These are phyloP conservation scores for Prostheceraeus crozeri DNA, from an alignment of 2,888 invertebrate species.

Conservation along the genomic window DNA sequence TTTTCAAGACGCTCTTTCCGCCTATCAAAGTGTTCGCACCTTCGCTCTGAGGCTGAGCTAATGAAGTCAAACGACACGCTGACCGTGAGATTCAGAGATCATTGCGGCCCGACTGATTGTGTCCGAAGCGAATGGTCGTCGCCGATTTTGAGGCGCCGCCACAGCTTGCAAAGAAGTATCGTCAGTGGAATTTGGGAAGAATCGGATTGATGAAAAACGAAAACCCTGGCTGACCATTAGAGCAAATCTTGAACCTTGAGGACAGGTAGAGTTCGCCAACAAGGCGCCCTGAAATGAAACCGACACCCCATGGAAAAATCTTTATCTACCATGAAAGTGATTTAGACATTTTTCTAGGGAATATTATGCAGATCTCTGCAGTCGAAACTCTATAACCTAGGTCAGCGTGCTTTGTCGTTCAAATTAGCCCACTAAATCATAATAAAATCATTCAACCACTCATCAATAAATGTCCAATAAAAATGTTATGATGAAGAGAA, in stretches of 20 bases:
- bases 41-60: constrained; percentile 57
- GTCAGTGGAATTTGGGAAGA: constrained; percentile 56
- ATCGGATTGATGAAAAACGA: constrained; percentile 59
- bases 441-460: too few species aligned
- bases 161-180: constrained; percentile 52
- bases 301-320: too few species aligned
- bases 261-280: constrained; percentile 61
- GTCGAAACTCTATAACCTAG: too few species aligned
- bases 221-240: constrained; percentile 62
- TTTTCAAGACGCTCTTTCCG: constrained; percentile 58
- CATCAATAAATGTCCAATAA: too few species aligned
- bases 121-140: constrained; percentile 57
- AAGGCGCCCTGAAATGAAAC: constrained; percentile 60
- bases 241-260: constrained; percentile 62
- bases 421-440: too few species aligned
- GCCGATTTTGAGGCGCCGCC: constrained; percentile 44
- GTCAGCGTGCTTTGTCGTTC: too few species aligned
- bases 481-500: too few species aligned
- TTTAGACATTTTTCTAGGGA: too few species aligned
- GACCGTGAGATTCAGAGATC: constrained; percentile 59
- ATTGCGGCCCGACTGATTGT: constrained; percentile 61
- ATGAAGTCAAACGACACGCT: constrained; percentile 59
- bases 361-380: too few species aligned
- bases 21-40: constrained; percentile 59
- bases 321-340: too few species aligned